phyloP scores from a whole-genome alignment of 2,797 vertebrate species.

The Takifugu ocellatus region DNA sequence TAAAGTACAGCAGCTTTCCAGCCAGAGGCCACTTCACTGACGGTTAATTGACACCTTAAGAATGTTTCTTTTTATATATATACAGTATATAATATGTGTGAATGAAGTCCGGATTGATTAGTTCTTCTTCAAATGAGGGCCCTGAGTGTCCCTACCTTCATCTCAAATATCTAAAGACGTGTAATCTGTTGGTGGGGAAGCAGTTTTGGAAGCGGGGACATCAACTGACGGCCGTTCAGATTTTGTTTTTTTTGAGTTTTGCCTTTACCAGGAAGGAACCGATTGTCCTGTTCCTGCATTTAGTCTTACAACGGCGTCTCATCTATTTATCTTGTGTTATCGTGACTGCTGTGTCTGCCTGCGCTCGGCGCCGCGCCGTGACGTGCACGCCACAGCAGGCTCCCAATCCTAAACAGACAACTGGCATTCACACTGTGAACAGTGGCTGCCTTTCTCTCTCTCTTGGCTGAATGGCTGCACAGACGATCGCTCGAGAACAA shows the following conservation, averaged over 20 bases:
- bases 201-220: slow-evolving; percentile 2
- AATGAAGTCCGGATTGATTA: slow-evolving; percentile 14
- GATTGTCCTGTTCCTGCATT: slow-evolving; percentile 45
- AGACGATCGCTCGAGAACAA: slow-evolving; percentile 64
- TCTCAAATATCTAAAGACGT: slow-evolving; percentile 3
- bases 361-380: slow-evolving; percentile 56
- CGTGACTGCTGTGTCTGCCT: slow-evolving; percentile 50
- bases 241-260: slow-evolving; percentile 20
- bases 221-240: slow-evolving; percentile 8
- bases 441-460: slow-evolving; percentile 59
- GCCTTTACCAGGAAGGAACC: slow-evolving; percentile 33
- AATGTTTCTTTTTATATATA: slow-evolving; percentile 22
- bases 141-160: slow-evolving; percentile 20
- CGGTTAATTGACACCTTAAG: slow-evolving; percentile 18
- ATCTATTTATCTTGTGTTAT: slow-evolving; percentile 54
- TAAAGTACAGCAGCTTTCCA: not conserved
- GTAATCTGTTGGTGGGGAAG: slow-evolving; percentile 23
- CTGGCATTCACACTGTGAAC: slow-evolving; percentile 58
- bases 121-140: slow-evolving; percentile 17
- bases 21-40: slow-evolving; percentile 28
- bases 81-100: not conserved
- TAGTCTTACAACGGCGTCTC: slow-evolving; percentile 63
- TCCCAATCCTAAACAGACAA: slow-evolving; percentile 47
- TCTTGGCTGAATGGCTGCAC: slow-evolving; percentile 64
- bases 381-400: slow-evolving; percentile 63